Base-by-base conservation (phyloP, 2,797 vertebrate genomes). In the Pseudochaenichthys georgianus region DNA sequence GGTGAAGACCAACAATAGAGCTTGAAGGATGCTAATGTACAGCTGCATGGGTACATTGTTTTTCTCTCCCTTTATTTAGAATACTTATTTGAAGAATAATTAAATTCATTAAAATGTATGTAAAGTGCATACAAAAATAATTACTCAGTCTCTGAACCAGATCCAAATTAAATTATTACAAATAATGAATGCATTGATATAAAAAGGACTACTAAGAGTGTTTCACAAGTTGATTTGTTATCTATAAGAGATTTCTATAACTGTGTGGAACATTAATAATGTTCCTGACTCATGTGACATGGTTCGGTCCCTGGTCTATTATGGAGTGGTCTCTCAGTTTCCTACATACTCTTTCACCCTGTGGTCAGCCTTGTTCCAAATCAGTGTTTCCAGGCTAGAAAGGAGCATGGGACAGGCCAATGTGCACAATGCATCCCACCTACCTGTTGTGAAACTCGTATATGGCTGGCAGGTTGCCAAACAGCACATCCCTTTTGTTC, bases 391-490 rank as follows among this genome's bases (percentile, higher is more conserved):
- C 6, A 3, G 5, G n/a, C 69, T 31, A 11, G 15, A 34, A 6
- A 19, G 5, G 6, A 9, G 8, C 21, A 28, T 43, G 15, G 16
- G 4, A 6, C 42, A 52, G 16, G 9, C 2, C 12, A 41, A 19
- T 17, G 13, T 45, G 19, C 11, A 17, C 43, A 28, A 45, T 28
- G 1, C 19, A 47, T 53, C 42, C 43, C 4, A 46, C 79, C 13
- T 94, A 96, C 98, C 95, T 97, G 93, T 96, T 96, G 85, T 99
- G 97, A 88, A 99, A 99, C 58, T 97, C 95, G 1, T 96, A 97
- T 75, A 99, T 97, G 91, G 99, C 97, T 17, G 93, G 93, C 58
- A 99, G 96, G 83, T 99, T 99, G 17, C 98, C 97, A 73, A 99
- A 99, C 51, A 99, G 96, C 72, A 97, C 87, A 6, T 99, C 97